Percentiles rank a stretch among this genome's conserved stretches.
Evolutionary conservation across 2,888 invertebrate species (phyloP).

Genomic region (Lacanobia wlatinum): DNA sequence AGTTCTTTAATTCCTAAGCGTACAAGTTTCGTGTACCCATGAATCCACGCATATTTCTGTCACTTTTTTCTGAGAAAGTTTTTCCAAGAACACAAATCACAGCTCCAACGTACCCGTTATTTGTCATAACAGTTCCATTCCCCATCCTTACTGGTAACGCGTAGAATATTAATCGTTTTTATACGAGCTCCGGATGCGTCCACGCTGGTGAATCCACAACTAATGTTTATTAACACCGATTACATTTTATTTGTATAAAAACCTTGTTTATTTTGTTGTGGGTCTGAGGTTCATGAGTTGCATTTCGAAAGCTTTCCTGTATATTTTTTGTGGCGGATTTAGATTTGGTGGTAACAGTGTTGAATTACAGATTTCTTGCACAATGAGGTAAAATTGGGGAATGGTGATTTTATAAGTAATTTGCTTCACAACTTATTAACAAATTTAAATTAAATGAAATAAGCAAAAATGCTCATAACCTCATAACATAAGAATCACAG

Average conservation of each 20-base stretch:
- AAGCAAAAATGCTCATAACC: too few relatives aligned
- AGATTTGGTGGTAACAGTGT: conserved; percentile 12
- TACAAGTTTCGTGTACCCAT: too few relatives aligned
- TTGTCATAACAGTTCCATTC: conserved; percentile 19
- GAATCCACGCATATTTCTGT: too few relatives aligned
- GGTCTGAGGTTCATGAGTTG: conserved; percentile 43
- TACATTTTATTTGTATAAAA: conserved; percentile 63
- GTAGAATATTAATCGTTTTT: conserved; percentile 67
- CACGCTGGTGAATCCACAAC: conserved; percentile 65
- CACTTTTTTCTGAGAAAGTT: too few relatives aligned
- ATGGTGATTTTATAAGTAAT: too few relatives aligned
- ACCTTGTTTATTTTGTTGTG: conserved; percentile 60
- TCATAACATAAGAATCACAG: too few relatives aligned
- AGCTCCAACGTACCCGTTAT: conserved; percentile 8
- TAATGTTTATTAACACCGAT: conserved; percentile 67
- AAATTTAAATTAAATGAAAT: too few relatives aligned
- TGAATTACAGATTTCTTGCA: not conserved
- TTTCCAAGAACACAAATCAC: not conserved
- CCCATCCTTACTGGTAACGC: conserved; percentile 41
- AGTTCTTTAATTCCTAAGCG: too few relatives aligned
- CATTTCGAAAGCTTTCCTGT: conserved; percentile 38
- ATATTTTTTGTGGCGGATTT: conserved; percentile 40
- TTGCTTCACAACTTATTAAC: too few relatives aligned
- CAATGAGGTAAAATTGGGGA: not conserved
- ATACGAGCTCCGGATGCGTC: conserved; percentile 64